Base-by-base conservation (phyloP, 2,797 vertebrate species). In the Pyrocephalus nanus region DNA sequence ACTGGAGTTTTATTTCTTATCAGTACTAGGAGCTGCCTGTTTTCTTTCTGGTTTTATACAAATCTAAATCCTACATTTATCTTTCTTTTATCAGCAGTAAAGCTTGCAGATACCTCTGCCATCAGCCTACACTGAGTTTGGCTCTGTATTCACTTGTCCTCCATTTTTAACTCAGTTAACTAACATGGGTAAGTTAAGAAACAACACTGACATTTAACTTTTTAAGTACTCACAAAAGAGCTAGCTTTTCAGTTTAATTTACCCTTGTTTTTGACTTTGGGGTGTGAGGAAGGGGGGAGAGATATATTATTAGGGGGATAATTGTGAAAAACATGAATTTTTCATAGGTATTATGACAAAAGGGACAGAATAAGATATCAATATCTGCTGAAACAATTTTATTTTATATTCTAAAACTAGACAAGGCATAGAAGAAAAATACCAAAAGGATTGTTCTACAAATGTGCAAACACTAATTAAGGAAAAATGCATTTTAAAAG, bases 1-100 rank as follows among this genome's bases (percentile, higher is more conserved):
- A 95, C 65, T 42, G 34, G 23, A 55, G 42, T 38, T 95, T 80
- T 69, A 86, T 83, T 96, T 92, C 91, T 96, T 95, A 94, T 96
- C 94, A 30, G 80, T 65, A 42, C 67, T 93, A 66, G 77, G 74
- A 95, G 92, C 84, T 87, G 83, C 77, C 93, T 95, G 86, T 76
- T 95, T 88, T 90, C 80, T 74, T 93, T 96, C 93, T 90, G 67
- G 34, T 82, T 95, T 90, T 86, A 88, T 92, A 57, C 73, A 66
- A 73, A 71, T 82, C 87, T 74, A 87, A 95, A 92, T 74, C 77
- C 88, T 69, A 36, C 83, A 65, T 92, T 94, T 88, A 85, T 95
- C 83, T 92, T 85, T 60, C 60, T 89, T 94, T 96, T 94, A 90
- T 96, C 93, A 85, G 45, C 57, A 92, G 61, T 19, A 86, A 90